These are phyloP conservation scores for Bruchidius siliquastri DNA, from an alignment of 2,888 invertebrate species.

Conservation along the genomic window DNA sequence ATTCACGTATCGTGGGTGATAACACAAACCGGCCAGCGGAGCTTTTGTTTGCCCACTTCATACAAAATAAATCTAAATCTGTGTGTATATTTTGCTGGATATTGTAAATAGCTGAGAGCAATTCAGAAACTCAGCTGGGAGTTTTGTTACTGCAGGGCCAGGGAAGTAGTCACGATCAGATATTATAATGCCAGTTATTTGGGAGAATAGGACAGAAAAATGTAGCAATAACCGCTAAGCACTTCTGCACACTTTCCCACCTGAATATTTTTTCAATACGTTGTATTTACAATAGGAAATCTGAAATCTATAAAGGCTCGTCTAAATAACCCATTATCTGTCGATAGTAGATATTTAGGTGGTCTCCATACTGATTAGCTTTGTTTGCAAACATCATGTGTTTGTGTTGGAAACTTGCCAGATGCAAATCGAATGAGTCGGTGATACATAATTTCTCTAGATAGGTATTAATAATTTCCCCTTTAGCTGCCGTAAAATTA, in stretches of 20 bases:
- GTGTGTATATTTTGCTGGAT: conserved; percentile 18
- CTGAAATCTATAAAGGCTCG: too few species aligned
- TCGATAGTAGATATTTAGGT: too few species aligned
- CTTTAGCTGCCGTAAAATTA: neutral
- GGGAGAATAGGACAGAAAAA: too few species aligned
- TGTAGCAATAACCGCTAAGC: too few species aligned
- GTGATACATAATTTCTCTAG: neutral
- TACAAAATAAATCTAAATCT: conserved; percentile 19
- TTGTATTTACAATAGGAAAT: too few species aligned
- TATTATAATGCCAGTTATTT: too few species aligned
- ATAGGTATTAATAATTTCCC: neutral
- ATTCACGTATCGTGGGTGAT: conserved; percentile 9
- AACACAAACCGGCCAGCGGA: conserved; percentile 9
- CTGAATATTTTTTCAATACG: too few species aligned
- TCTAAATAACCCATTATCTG: too few species aligned
- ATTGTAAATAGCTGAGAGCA: conserved; percentile 16
- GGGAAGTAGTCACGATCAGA: neutral
- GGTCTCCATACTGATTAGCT: too few species aligned
- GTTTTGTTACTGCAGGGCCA: conserved; percentile 16
- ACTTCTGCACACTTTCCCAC: too few species aligned
- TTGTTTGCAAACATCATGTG: neutral
- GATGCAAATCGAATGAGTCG: neutral
- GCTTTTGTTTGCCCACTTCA: conserved; percentile 19
- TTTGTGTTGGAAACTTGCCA: neutral
- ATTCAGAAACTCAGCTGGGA: conserved; percentile 9